Percentiles rank a stretch among this genome's conserved stretches.
These are phyloP conservation scores for Nymphalis c-album DNA, from an alignment of 2,888 invertebrate genomes.

Conservation along the genomic window DNA sequence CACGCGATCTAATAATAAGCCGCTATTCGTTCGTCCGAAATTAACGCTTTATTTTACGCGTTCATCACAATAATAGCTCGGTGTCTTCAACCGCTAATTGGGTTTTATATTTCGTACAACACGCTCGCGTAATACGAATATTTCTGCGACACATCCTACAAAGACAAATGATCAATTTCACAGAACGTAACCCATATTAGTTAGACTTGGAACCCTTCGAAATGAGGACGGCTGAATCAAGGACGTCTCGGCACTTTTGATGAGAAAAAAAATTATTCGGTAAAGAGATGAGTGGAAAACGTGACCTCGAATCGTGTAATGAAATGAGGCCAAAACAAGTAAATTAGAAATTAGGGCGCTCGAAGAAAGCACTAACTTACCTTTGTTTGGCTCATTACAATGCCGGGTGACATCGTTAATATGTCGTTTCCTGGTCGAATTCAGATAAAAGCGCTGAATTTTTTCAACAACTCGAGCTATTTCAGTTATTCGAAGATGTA, in stretches of 20 bases:
- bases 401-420: slow-evolving; percentile 54
- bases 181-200: slow-evolving; percentile 35
- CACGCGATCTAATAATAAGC: slow-evolving; percentile 64
- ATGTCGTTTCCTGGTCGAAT: slow-evolving; percentile 59
- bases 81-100: slow-evolving; percentile 78
- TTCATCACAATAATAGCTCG: slow-evolving; percentile 67
- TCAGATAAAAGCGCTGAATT: slow-evolving; percentile 62
- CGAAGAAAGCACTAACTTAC: slow-evolving; percentile 39
- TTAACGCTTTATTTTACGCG: slow-evolving; percentile 68
- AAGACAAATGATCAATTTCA: slow-evolving; percentile 34
- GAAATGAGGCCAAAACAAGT: slow-evolving; percentile 50
- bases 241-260: slow-evolving; percentile 51
- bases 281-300: slow-evolving; percentile 37
- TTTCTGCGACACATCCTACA: slow-evolving; percentile 33
- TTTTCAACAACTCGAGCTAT: slow-evolving; percentile 50
- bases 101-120: slow-evolving; percentile 51
- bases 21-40: slow-evolving; percentile 66
- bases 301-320: slow-evolving; percentile 51
- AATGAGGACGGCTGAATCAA: slow-evolving; percentile 56
- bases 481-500: slow-evolving; percentile 45
- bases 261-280: slow-evolving; percentile 18
- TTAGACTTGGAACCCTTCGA: slow-evolving; percentile 39
- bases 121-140: slow-evolving; percentile 40
- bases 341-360: slow-evolving; percentile 50
- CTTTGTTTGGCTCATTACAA: slow-evolving; percentile 46